These are phyloP conservation scores for Spialia ferax DNA, from an alignment of 2,888 invertebrate genomes.

Conservation along the genomic window DNA sequence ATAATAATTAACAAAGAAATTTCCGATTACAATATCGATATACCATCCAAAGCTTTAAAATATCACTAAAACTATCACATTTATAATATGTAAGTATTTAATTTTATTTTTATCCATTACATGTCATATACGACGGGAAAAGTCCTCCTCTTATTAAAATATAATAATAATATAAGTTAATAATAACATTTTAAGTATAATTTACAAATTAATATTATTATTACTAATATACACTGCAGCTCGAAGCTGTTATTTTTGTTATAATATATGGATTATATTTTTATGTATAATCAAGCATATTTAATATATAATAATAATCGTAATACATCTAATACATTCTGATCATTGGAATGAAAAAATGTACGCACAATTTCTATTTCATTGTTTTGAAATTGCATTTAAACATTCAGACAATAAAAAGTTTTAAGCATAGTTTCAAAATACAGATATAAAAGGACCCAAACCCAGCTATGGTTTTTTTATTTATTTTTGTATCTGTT, in stretches of 20 bases:
- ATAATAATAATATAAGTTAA: conserved; percentile 14
- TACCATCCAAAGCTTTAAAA: conserved; percentile 61
- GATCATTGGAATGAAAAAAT: conserved; percentile 42
- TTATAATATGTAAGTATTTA: too few relatives aligned
- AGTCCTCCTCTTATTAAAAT: conserved; percentile 51
- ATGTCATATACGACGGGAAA: conserved; percentile 46
- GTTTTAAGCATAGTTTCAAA: conserved; percentile 34
- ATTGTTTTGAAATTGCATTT: conserved; percentile 19
- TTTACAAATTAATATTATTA: conserved; percentile 67
- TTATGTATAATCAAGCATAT: conserved; percentile 35
- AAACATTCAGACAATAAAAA: conserved; percentile 43
- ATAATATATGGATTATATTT: conserved; percentile 37
- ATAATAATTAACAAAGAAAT: neutral
- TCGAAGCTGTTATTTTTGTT: conserved; percentile 57
- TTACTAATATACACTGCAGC: conserved; percentile 80
- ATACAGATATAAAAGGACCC: conserved; percentile 64
- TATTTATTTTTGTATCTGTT: conserved; percentile 35
- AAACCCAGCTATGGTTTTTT: conserved; percentile 72
- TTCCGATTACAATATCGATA: neutral
- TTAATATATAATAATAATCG: conserved; percentile 28
- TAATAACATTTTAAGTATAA: conserved; percentile 47
- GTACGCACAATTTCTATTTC: conserved; percentile 6
- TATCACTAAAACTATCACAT: conserved; percentile 73
- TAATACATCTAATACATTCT: conserved; percentile 20
- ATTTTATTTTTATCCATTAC: conserved; percentile 45